Base-by-base conservation (phyloP, 2,888 invertebrate genomes). In the Sarcophaga rosellei region DNA sequence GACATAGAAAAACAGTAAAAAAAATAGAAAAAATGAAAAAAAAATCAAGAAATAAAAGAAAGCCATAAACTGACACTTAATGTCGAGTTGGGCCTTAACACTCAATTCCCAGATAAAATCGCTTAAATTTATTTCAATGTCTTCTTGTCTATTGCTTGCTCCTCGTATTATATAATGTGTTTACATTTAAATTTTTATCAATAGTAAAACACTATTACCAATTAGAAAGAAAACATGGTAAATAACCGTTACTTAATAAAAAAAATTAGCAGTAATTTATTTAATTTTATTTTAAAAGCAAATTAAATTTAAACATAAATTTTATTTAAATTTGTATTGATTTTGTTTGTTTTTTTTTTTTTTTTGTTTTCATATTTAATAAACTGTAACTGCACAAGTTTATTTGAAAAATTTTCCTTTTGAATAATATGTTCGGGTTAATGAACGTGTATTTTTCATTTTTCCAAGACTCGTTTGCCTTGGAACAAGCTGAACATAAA, bases 391-490 rank as follows among this genome's bases (percentile, higher is more conserved):
- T 53, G 17, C 17, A 15, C 53, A 15, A 4, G 5, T 53, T 15
- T 53, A 53, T 53, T 53, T 53, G 12, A 70, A 69, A 75, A 73
- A 72, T 63, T 35, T 70, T 23, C 61, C n/a, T n/a, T n/a, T 63
- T 77, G 78, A 74, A 12, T 81, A 23, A 70, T 69, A 81, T 81
- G 80, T 81, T 81, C 84, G 86, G 84, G 86, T 81, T 78, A 89
- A 88, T 88, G 89, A 88, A 89, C 89, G 89, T 78, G 59, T 88
- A 84, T 45, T 74, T 75, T 78, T 83, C 57, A 81, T 85, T 87
- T 88, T 87, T 62, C 88, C 87, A 90, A 90, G 89, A 92, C 91
- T 90, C 87, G 91, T 92, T 92, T 91, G 91, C 91, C 91, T 92
- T 92, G 91, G 91, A 89, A 89, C 89, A 89, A 89, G 89, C 88